Conservation (phyloP, 92 coral and sea anemone genomes). For the Plumapathes pennacea region DNA sequence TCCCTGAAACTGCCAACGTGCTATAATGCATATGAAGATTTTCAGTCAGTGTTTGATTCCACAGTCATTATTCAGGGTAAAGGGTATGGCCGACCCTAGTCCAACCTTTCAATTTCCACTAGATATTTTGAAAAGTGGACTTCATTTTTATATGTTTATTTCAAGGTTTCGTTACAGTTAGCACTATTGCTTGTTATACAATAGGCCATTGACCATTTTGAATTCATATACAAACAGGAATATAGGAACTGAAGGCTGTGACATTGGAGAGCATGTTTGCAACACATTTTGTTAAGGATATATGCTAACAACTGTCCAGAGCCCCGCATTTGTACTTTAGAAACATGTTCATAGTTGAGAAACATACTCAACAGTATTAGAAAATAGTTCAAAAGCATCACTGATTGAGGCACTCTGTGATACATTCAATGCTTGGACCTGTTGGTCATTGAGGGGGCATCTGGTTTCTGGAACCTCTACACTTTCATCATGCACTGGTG, state of each 20-base stretch:
- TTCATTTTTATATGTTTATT: too few species aligned
- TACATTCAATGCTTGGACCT: constrained; percentile 6
- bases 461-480: constrained; percentile 61
- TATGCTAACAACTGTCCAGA: too few species aligned
- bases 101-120: too few species aligned
- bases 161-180: too few species aligned
- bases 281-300: too few species aligned
- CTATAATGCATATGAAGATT: constrained; percentile 15
- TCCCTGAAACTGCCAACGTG: constrained; percentile 6
- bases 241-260: too few species aligned
- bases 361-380: constrained; percentile 17
- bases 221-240: too few species aligned
- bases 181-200: too few species aligned
- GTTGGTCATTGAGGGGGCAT: constrained; percentile 42
- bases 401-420: constrained; percentile 5
- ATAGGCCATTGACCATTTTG: too few species aligned
- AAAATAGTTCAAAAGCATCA: constrained; percentile 12
- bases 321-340: too few species aligned
- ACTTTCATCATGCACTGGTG: constrained; percentile 38
- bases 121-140: too few species aligned
- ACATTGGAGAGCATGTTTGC: too few species aligned
- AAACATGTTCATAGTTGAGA: constrained; percentile 1
- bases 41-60: constrained; percentile 19
- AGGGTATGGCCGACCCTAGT: constrained; percentile 27
- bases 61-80: constrained; percentile 9